phyloP scores from a whole-genome alignment of 2,888 invertebrate genomes.

The Andrena marginata region DNA sequence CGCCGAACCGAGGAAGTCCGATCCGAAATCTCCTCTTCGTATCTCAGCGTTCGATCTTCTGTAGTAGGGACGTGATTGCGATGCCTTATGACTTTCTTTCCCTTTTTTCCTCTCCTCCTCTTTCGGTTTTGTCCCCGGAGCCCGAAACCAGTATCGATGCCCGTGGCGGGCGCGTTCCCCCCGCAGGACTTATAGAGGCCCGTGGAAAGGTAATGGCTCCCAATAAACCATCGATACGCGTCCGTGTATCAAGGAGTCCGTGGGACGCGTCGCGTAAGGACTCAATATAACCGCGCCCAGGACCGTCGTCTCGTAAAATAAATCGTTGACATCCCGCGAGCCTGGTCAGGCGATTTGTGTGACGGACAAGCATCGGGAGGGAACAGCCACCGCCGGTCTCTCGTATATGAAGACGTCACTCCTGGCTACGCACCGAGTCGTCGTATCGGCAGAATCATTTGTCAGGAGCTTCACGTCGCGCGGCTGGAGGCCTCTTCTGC shows the following conservation, averaged over 20 bases:
- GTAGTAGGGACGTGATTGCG: conserved; percentile 68
- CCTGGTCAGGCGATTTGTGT: conserved; percentile 81
- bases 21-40: conserved; percentile 59
- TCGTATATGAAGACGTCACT: conserved; percentile 81
- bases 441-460: conserved; percentile 82
- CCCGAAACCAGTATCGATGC: conserved; percentile 69
- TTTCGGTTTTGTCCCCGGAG: conserved; percentile 28
- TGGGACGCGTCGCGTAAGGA: conserved; percentile 67
- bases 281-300: conserved; percentile 71
- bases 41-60: conserved; percentile 70
- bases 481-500: conserved; percentile 73
- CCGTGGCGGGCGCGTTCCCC: conserved; percentile 43
- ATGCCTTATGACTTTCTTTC: conserved; percentile 69
- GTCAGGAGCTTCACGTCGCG: conserved; percentile 78
- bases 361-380: conserved; percentile 76
- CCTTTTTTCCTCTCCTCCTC: conserved; percentile 33
- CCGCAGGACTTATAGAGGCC: conserved; percentile 52
- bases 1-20: conserved; percentile 62
- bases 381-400: conserved; percentile 45
- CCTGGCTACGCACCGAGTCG: conserved; percentile 46
- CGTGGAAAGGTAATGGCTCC: conserved; percentile 76
- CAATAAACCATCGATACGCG: conserved; percentile 80
- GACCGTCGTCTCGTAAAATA: conserved; percentile 79
- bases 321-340: conserved; percentile 83
- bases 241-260: conserved; percentile 52